phyloP scores from a whole-genome alignment of 2,113 vertebrate species.

The Natator depressus region DNA sequence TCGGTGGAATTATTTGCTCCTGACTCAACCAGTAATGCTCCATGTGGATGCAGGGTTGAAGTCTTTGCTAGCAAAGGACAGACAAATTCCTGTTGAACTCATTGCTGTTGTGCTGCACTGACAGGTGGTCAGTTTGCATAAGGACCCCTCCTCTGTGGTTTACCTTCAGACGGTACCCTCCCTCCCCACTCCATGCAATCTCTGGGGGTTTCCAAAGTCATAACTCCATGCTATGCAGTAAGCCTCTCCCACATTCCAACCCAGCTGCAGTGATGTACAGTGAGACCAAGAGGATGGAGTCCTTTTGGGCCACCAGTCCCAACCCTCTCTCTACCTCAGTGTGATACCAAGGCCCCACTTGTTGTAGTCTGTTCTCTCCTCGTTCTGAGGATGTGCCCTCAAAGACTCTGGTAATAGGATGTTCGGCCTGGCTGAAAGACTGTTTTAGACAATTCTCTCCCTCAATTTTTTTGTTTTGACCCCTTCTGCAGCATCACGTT shows the following conservation, averaged over 20 bases:
- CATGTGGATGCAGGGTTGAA: not conserved
- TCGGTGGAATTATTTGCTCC: not conserved
- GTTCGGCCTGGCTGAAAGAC: not conserved
- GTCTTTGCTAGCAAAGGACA: accelerated
- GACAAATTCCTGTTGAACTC: not conserved
- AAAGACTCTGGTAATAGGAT: not conserved
- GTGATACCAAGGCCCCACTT: not conserved
- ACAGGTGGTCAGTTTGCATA: not conserved
- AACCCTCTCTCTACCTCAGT: not conserved
- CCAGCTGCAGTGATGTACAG: not conserved
- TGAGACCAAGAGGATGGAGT: not conserved
- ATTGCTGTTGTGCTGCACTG: not conserved
- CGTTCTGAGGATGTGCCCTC: not conserved
- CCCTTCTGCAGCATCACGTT: not conserved
- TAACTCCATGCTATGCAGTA: not conserved
- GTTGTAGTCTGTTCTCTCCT: not conserved
- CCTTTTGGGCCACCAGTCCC: not conserved
- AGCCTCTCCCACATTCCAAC: not conserved
- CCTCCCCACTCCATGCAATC: not conserved
- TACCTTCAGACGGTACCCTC: not conserved
- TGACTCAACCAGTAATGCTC: not conserved
- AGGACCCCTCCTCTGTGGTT: not conserved
- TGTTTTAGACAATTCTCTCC: not conserved
- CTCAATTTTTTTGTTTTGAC: not conserved
- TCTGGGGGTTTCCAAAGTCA: not conserved